phyloP scores from a whole-genome alignment of 2,797 vertebrate genomes.

The Channallabes apus region DNA sequence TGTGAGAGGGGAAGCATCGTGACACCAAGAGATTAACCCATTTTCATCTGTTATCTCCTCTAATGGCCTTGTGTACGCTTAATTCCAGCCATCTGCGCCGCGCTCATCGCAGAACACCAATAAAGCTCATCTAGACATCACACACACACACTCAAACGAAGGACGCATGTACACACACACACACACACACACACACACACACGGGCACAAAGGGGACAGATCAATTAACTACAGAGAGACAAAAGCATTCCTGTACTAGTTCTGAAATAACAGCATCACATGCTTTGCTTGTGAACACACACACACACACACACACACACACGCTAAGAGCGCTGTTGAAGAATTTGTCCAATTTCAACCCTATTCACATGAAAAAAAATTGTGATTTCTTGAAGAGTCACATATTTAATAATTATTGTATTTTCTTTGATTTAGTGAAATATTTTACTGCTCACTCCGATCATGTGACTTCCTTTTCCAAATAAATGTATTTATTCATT shows the following conservation, averaged over 20 bases:
- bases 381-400: not conserved
- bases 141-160: constrained; percentile 38
- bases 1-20: constrained; percentile 13
- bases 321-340: not conserved
- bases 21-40: constrained; percentile 52
- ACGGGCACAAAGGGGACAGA: constrained; percentile 46
- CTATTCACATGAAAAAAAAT: not conserved
- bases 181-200: not conserved
- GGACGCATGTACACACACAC: not conserved
- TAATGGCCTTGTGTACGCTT: constrained; percentile 55
- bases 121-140: constrained; percentile 52
- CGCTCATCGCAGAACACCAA: constrained; percentile 64
- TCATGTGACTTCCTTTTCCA: not conserved
- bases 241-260: constrained; percentile 53
- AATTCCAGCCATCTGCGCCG: constrained; percentile 58
- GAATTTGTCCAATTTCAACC: not conserved
- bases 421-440: not conserved
- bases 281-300: constrained; percentile 38
- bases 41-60: constrained; percentile 51
- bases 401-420: not conserved
- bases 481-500: too few relatives aligned
- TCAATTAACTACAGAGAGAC: constrained; percentile 57
- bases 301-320: constrained; percentile 40
- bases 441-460: not conserved
- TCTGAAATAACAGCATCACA: constrained; percentile 52